Evolutionary conservation across 2,888 invertebrate species (phyloP), one percentile per base, ranked within the genome.

Genomic region (Eupithecia pulchellata): DNA sequence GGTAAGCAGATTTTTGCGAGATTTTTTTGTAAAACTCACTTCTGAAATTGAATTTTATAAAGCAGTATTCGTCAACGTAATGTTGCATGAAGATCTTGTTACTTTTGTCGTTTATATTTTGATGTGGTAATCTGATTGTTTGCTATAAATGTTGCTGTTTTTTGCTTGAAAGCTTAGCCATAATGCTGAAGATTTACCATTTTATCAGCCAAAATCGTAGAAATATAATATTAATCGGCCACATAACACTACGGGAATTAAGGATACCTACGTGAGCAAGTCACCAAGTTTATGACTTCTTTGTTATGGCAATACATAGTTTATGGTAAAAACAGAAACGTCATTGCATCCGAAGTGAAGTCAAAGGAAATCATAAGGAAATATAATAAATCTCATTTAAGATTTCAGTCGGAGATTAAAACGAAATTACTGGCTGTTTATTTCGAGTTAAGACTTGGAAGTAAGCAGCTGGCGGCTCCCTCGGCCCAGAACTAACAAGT

Each of bases 21-120:
- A 66, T 47, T 87, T 86, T 86, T 86, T 84, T 81, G 73, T 77
- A 81, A 80, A n/a, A 84, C 78, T 84, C 83, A 82, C 86, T 82
- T 84, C 77, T 81, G 73, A 82, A 86, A 87, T 86, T 81, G 81
- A 72, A 83, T 82, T 79, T 78, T 75, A 72, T 76, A 73, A 77
- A 73, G 73, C 47, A 67, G 67, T 69, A 73, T 75, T 74, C 74
- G 73, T 77, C 68, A 73, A 64, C 65, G 58, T 57, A 69, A 73
- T 72, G 67, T 66, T 70, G 42, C 25, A 72, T 57, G 36, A 66
- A 66, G 68, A n/a, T 62, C 63, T 58, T 67, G 29, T 63, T 62
- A 9, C 17, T 27, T n/a, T 62, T 57, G 6, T 29, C 6, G 17
- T 57, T 57, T 57, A 20, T 29, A 29, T 52, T 20, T 13, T 13